Evolutionary conservation across 2,888 invertebrate genomes (phyloP).

Genomic region (Pterobdella sp.): DNA sequence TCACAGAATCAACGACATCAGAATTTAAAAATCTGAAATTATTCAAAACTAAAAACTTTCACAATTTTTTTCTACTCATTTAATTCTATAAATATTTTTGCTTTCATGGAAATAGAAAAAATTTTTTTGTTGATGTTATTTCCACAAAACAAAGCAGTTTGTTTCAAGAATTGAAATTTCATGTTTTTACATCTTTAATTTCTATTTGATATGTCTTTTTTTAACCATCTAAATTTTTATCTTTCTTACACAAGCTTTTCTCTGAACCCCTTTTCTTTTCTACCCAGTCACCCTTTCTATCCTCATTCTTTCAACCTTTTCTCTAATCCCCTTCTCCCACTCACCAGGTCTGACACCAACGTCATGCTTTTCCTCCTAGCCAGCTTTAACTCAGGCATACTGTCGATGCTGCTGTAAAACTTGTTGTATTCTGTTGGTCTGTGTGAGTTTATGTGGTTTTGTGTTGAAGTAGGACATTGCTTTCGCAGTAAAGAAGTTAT

Average conservation of each 20-base stretch:
- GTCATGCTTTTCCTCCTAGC: constrained; percentile 80
- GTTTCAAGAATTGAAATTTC: not conserved
- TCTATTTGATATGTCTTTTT: not conserved
- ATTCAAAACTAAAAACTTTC: too few species aligned
- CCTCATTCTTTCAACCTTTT: not conserved
- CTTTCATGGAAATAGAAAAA: too few species aligned
- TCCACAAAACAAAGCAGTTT: not conserved
- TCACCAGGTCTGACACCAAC: constrained; percentile 95
- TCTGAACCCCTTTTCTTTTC: not conserved
- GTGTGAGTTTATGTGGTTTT: constrained; percentile 32
- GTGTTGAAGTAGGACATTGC: too few species aligned
- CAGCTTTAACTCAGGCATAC: constrained; percentile 96
- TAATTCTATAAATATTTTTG: too few species aligned
- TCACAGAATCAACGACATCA: too few species aligned
- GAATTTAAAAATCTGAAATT: too few species aligned
- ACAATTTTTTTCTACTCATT: too few species aligned
- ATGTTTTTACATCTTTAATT: not conserved
- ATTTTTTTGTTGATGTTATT: too few species aligned
- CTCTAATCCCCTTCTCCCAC: constrained; percentile 48
- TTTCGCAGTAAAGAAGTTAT: too few species aligned
- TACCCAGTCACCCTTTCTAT: not conserved
- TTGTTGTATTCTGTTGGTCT: constrained; percentile 85
- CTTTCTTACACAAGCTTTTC: not conserved
- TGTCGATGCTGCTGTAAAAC: constrained; percentile 99
- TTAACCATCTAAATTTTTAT: not conserved